Evolutionary conservation across 2,113 vertebrate species (phyloP).

Genomic region (Notothenia coriiceps): DNA sequence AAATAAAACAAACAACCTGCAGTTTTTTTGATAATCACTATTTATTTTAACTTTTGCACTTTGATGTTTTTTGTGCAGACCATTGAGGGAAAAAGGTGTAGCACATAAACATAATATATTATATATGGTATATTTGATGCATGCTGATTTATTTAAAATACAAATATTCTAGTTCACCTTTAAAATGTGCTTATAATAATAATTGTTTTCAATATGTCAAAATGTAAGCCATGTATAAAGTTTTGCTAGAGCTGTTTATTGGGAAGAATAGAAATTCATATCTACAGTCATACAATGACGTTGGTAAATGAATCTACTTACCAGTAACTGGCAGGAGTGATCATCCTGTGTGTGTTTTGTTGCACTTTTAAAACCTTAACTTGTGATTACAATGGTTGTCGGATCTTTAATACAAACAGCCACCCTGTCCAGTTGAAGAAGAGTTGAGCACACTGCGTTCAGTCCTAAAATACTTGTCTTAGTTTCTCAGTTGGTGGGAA

Average conservation of each 20-base stretch:
- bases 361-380: background rate
- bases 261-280: background rate
- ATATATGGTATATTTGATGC: too few relatives aligned
- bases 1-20: background rate
- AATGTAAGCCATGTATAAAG: background rate
- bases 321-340: background rate
- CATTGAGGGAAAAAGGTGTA: background rate
- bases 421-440: too few relatives aligned
- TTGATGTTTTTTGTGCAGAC: background rate
- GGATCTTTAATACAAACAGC: too few relatives aligned
- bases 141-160: background rate
- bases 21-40: background rate
- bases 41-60: background rate
- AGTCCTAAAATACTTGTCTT: constrained; percentile 12
- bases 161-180: background rate
- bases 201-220: background rate
- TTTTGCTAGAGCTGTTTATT: background rate
- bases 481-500: constrained; percentile 10
- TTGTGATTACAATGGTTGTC: background rate
- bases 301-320: too few relatives aligned
- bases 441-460: background rate
- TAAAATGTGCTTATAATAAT: too few relatives aligned
- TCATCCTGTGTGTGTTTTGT: background rate
- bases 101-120: too few relatives aligned
- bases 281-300: too few relatives aligned